phyloP scores from a whole-genome alignment of 2,113 vertebrate genomes.

The Atlantisia rogersi region DNA sequence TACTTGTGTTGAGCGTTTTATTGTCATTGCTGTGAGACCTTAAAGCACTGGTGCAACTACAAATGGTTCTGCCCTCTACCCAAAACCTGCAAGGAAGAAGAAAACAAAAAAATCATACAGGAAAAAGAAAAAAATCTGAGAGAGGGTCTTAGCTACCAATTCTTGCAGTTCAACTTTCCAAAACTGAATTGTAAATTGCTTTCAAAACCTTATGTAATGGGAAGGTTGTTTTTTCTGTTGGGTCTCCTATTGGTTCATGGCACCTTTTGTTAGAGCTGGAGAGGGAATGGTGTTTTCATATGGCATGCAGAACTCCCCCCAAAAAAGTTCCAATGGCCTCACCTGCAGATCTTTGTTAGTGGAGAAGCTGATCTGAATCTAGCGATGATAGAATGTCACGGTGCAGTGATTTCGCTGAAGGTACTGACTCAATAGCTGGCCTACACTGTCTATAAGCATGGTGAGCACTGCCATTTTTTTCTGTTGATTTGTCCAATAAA shows the following conservation, averaged over 20 bases:
- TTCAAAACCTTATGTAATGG: slow-evolving; percentile 37
- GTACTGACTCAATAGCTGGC: slow-evolving; percentile 21
- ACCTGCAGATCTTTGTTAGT: background rate
- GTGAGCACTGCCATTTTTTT: slow-evolving; percentile 40
- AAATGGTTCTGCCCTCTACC: background rate
- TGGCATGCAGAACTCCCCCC: background rate
- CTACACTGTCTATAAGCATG: slow-evolving; percentile 48
- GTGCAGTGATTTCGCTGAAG: slow-evolving; percentile 27
- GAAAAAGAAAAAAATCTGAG: background rate
- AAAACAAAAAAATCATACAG: background rate
- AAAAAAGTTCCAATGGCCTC: background rate
- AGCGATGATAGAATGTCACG: background rate
- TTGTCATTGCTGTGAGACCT: slow-evolving; percentile 6
- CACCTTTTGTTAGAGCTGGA: background rate
- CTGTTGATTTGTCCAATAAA: slow-evolving; percentile 52
- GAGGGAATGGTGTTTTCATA: slow-evolving; percentile 3
- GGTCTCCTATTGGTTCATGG: slow-evolving; percentile 22
- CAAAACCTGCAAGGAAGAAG: background rate
- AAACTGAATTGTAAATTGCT: slow-evolving; percentile 43
- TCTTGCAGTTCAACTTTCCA: slow-evolving; percentile 52
- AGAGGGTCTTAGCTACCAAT: slow-evolving; percentile 25
- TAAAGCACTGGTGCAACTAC: background rate
- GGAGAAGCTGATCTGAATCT: background rate
- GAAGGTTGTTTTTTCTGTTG: slow-evolving; percentile 43
- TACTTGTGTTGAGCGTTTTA: background rate